These are phyloP conservation scores for Notodonta dromedarius DNA, from an alignment of 2,888 invertebrate genomes.

Conservation along the genomic window DNA sequence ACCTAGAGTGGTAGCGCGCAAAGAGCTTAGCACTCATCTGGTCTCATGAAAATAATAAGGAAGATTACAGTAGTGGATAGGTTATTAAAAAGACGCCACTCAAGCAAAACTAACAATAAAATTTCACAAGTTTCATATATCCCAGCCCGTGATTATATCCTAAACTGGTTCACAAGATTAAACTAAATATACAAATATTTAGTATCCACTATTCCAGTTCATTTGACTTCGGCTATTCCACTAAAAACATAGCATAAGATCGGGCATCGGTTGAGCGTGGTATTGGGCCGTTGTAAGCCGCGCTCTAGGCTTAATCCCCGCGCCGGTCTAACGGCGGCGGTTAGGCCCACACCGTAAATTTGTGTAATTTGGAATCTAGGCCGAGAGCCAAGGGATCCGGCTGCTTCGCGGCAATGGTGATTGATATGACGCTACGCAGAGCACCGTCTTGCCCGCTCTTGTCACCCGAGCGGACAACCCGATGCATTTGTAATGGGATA, in stretches of 20 bases:
- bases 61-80: no score
- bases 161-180: neutral
- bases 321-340: constrained; percentile 67
- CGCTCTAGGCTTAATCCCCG: constrained; percentile 72
- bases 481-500: constrained; percentile 69
- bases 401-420: constrained; percentile 76
- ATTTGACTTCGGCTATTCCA: constrained; percentile 16
- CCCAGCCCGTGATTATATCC: neutral
- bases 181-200: neutral
- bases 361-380: constrained; percentile 83
- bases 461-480: constrained; percentile 58
- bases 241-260: constrained; percentile 61
- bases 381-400: constrained; percentile 81
- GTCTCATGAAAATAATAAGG: no score
- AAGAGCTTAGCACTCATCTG: no score
- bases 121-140: neutral
- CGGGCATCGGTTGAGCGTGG: constrained; percentile 68
- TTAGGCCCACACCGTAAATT: constrained; percentile 81
- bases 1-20: no score
- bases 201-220: constrained; percentile 10
- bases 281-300: constrained; percentile 75
- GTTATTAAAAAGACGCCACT: no score
- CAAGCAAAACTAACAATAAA: no score
- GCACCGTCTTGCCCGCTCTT: constrained; percentile 59
- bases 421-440: constrained; percentile 78